Conservation (phyloP, 2,113 vertebrate species). For the Fulica atra region DNA sequence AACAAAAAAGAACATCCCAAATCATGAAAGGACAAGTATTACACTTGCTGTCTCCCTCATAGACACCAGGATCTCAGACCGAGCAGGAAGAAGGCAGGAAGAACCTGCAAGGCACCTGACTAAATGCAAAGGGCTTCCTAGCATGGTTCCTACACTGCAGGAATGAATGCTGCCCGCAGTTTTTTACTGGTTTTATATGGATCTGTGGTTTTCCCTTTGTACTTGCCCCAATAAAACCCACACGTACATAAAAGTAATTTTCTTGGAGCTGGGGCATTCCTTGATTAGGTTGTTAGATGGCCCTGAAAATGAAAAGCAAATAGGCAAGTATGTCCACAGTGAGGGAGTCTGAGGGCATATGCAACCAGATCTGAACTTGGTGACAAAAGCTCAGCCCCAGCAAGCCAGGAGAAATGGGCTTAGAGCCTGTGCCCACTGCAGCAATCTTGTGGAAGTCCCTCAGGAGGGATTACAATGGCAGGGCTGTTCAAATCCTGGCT, state of each 20-base stretch:
- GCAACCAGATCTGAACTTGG: neutral
- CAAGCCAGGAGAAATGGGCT: neutral
- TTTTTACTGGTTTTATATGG: neutral
- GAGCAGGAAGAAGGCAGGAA: neutral
- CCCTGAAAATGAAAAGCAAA: neutral
- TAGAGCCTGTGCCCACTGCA: neutral
- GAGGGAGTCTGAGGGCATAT: neutral
- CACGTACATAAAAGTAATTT: neutral
- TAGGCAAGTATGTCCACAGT: neutral
- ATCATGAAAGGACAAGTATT: neutral
- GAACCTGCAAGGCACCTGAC: neutral
- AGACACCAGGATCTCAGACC: neutral
- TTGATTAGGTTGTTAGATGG: neutral
- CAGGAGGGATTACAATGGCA: neutral
- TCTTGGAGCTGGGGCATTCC: neutral
- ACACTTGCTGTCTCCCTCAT: accelerated
- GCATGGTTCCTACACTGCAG: neutral
- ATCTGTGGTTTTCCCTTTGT: neutral
- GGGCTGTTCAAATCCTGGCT: neutral
- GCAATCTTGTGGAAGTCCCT: neutral
- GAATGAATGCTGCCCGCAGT: neutral
- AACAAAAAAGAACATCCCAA: neutral
- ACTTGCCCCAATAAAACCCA: neutral
- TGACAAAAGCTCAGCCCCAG: neutral
- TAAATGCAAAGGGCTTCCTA: neutral